A percentile compares a stretch with the other conserved stretches of the same genome.
phyloP scores from a whole-genome alignment of 2,888 invertebrate genomes.

The Altica lythri region DNA sequence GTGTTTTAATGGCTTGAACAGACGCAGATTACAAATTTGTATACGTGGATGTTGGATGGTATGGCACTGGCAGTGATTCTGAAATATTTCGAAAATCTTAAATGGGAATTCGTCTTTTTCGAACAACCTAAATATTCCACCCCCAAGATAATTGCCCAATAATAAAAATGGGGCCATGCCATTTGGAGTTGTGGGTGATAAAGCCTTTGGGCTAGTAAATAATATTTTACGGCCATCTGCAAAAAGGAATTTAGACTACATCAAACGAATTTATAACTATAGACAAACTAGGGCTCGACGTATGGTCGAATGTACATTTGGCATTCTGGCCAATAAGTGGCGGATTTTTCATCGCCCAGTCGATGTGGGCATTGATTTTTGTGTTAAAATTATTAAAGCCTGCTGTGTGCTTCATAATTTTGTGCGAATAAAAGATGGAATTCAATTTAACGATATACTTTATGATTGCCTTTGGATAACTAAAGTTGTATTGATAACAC shows the following conservation, averaged over 20 bases:
- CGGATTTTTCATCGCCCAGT: slow-evolving; percentile 26
- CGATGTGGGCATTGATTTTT: slow-evolving; percentile 14
- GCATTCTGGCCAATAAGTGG: slow-evolving; percentile 29
- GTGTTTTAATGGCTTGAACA: too few species aligned
- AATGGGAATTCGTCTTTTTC: too few species aligned
- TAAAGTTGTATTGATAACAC: too few species aligned
- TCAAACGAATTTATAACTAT: slow-evolving; percentile 31
- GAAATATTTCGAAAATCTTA: too few species aligned
- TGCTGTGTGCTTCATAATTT: slow-evolving; percentile 21
- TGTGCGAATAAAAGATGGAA: slow-evolving; percentile 18
- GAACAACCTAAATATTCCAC: too few species aligned
- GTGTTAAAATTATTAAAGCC: slow-evolving; percentile 14
- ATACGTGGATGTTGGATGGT: too few species aligned
- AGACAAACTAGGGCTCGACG: slow-evolving; percentile 11
- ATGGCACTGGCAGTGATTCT: too few species aligned
- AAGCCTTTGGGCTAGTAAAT: slow-evolving; percentile 13
- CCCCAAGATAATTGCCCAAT: neutral
- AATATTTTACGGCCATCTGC: slow-evolving; percentile 19
- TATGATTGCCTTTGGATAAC: too few species aligned
- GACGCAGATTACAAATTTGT: too few species aligned
- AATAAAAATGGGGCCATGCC: slow-evolving; percentile 1
- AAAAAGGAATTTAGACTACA: slow-evolving; percentile 9
- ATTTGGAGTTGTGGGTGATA: slow-evolving; percentile 17
- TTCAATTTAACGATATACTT: neutral
- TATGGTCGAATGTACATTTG: slow-evolving; percentile 26